phyloP scores from a whole-genome alignment of 2,888 invertebrate species.

The Agrotis clavis region DNA sequence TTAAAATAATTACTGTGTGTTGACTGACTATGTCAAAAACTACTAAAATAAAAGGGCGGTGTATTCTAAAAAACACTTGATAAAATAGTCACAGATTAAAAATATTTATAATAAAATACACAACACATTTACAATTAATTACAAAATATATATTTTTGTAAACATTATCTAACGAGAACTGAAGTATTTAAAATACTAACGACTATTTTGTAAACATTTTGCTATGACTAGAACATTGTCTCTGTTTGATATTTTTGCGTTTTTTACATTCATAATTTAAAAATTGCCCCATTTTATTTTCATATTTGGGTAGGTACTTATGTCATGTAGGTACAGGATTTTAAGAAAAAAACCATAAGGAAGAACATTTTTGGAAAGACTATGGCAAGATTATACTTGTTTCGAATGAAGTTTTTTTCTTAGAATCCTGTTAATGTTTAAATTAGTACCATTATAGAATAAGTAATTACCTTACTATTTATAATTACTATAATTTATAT shows the following conservation, averaged over 20 bases:
- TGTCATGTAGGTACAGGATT: conserved; percentile 8
- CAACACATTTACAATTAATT: conserved; percentile 52
- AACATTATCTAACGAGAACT: conserved; percentile 41
- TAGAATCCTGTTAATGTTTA: conserved; percentile 21
- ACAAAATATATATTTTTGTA: conserved; percentile 32
- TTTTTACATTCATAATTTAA: conserved; percentile 25
- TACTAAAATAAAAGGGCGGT: too few species aligned
- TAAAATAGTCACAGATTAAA: conserved; percentile 43
- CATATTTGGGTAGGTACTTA: neutral
- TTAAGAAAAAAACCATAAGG: neutral
- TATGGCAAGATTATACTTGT: neutral
- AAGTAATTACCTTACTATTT: conserved; percentile 14
- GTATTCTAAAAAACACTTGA: neutral
- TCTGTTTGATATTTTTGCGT: conserved; percentile 8
- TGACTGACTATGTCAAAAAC: too few species aligned
- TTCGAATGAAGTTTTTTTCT: neutral
- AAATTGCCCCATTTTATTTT: neutral
- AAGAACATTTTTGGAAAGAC: neutral
- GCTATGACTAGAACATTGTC: conserved; percentile 11
- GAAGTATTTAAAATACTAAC: conserved; percentile 30
- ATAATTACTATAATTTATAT: conserved; percentile 21
- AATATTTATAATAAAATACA: conserved; percentile 41
- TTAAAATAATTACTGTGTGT: too few species aligned
- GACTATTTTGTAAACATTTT: conserved; percentile 39
- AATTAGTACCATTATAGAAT: neutral